Percentiles rank a stretch among this genome's conserved stretches.
These are phyloP conservation scores for Pelmatolapia mariae DNA, from an alignment of 2,113 vertebrate genomes.

Conservation along the genomic window DNA sequence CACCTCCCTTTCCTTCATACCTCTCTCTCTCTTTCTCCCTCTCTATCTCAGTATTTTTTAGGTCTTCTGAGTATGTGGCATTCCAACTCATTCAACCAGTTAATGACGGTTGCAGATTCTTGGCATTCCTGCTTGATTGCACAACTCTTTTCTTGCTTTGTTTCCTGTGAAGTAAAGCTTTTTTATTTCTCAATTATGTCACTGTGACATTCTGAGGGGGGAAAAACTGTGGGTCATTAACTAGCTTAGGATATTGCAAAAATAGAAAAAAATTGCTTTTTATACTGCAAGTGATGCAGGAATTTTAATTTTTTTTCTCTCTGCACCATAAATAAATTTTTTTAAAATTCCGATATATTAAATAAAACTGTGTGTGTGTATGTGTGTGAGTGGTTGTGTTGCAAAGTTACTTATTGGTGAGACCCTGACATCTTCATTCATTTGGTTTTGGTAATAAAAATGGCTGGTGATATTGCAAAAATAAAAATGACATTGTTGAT, in stretches of 20 bases:
- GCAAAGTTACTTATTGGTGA: no score
- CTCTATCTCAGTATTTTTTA: no score
- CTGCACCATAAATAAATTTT: no score
- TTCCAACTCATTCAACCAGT: neutral
- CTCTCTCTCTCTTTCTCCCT: no score
- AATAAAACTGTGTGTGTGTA: neutral
- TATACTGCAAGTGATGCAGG: neutral
- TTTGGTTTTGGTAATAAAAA: no score
- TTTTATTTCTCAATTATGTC: neutral
- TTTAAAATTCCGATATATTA: neutral
- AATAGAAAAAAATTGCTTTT: neutral
- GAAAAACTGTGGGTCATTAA: neutral
- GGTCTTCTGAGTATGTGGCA: neutral
- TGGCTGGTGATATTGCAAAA: neutral
- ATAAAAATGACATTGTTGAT: neutral
- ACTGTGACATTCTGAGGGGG: neutral
- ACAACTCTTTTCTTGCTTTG: neutral
- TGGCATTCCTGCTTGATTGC: no score
- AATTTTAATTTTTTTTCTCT: neutral
- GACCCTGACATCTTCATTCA: no score
- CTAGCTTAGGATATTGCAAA: neutral
- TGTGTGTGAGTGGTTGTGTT: neutral
- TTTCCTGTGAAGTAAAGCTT: neutral
- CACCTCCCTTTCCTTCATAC: no score
- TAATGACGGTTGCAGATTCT: neutral